Percentiles rank a stretch among this genome's conserved stretches.
Conservation (phyloP, 2,888 invertebrate genomes). For the Acanthococcus lagerstroemiae region DNA sequence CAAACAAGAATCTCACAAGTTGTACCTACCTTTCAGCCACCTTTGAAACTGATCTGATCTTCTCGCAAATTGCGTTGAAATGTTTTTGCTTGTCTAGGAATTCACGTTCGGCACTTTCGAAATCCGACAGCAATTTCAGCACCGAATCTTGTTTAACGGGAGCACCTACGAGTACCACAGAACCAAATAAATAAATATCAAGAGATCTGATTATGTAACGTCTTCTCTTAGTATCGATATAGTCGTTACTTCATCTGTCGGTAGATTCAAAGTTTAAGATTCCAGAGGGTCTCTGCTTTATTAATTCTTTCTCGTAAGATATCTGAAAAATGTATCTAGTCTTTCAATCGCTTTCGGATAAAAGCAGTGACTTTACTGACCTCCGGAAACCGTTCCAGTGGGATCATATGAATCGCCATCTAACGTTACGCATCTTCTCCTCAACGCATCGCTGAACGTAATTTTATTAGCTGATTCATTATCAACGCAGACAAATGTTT, state of each 20-base stretch:
- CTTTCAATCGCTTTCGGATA: no score
- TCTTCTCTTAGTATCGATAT: no score
- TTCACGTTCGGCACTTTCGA: constrained; percentile 40
- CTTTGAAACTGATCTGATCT: constrained; percentile 43
- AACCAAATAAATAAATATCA: neutral
- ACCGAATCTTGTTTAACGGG: constrained; percentile 47
- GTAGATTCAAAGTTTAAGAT: no score
- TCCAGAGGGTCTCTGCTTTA: no score
- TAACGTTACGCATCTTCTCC: constrained; percentile 66
- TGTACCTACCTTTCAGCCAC: constrained; percentile 42
- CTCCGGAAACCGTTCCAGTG: constrained; percentile 73
- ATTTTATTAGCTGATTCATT: constrained; percentile 70
- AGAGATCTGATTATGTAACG: neutral
- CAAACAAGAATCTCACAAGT: neutral
- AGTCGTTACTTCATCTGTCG: no score
- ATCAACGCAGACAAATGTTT: constrained; percentile 70
- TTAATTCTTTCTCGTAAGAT: neutral
- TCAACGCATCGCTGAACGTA: constrained; percentile 61
- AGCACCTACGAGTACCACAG: constrained; percentile 42
- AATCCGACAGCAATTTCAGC: constrained; percentile 43
- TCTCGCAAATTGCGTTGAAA: constrained; percentile 43
- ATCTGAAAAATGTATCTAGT: neutral
- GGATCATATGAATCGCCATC: constrained; percentile 91
- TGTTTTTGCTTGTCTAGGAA: constrained; percentile 35
- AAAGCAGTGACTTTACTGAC: constrained; percentile 43